Conservation (phyloP, 2,888 invertebrate species). For the Erebia aethiops region DNA sequence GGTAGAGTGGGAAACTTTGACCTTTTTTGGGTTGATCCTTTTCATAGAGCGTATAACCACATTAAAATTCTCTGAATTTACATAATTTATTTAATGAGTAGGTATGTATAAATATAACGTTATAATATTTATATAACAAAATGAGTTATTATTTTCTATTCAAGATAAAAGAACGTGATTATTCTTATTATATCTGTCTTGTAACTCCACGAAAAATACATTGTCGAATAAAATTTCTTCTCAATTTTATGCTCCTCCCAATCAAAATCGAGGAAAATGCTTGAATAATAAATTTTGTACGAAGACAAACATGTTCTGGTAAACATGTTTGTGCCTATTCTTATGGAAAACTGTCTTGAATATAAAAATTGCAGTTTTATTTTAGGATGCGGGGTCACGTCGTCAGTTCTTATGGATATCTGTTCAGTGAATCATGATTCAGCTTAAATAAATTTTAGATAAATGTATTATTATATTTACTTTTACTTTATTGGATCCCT, state of each 20-base stretch:
- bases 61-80: neutral
- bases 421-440: neutral
- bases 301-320: slow-evolving; percentile 53
- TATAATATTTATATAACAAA: too few species aligned
- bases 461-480: too few species aligned
- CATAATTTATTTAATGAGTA: too few species aligned
- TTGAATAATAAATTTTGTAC: slow-evolving; percentile 51
- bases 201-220: slow-evolving; percentile 47
- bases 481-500: too few species aligned
- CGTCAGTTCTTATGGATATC: slow-evolving; percentile 1
- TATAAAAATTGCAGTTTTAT: slow-evolving; percentile 50
- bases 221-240: slow-evolving; percentile 51
- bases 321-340: slow-evolving; percentile 66
- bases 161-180: neutral
- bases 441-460: neutral
- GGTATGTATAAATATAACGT: too few species aligned
- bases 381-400: slow-evolving; percentile 29
- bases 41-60: neutral
- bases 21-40: slow-evolving; percentile 51
- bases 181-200: neutral
- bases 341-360: slow-evolving; percentile 47
- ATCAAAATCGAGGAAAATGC: slow-evolving; percentile 48
- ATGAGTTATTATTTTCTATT: too few species aligned
- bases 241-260: slow-evolving; percentile 51
- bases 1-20: slow-evolving; percentile 75